Evolutionary conservation across 2,113 vertebrate species (phyloP).

Genomic region (Brachyistius frenatus): DNA sequence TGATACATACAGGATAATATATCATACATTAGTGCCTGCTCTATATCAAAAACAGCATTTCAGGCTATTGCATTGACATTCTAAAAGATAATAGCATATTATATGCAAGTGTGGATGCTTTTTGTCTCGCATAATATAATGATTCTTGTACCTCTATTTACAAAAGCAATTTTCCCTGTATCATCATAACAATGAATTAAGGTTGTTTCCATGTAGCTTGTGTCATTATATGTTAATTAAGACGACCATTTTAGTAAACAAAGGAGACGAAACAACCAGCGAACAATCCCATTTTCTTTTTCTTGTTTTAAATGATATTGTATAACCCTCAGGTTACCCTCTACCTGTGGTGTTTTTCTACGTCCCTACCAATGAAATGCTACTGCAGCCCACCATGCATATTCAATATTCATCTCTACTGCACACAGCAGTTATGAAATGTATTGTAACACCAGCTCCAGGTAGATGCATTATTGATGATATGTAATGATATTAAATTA

Average conservation of each 20-base stretch:
- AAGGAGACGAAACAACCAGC: no score
- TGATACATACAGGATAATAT: not conserved
- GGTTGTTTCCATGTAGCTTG: slow-evolving; percentile 8
- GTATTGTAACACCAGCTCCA: slow-evolving; percentile 64
- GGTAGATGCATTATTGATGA: slow-evolving; percentile 83
- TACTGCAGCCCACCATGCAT: slow-evolving; percentile 1
- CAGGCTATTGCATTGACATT: no score
- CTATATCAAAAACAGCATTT: no score
- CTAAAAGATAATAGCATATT: no score
- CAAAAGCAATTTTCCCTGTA: not conserved
- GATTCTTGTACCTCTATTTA: not conserved
- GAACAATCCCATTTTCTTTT: no score
- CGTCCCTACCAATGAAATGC: slow-evolving; percentile 12
- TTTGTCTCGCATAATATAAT: not conserved
- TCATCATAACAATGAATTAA: not conserved
- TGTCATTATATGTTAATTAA: not conserved
- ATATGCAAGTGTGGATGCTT: not conserved
- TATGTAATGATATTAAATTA: slow-evolving; percentile 77
- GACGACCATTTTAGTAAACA: no score
- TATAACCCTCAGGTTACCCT: not conserved
- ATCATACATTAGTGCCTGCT: no score
- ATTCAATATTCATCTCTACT: slow-evolving; percentile 60
- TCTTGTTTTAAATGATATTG: no score
- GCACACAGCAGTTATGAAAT: slow-evolving; percentile 63
- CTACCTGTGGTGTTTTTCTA: not conserved